Evolutionary conservation across 2,113 vertebrate species (phyloP).

Genomic region (Bagarius yarrelli): DNA sequence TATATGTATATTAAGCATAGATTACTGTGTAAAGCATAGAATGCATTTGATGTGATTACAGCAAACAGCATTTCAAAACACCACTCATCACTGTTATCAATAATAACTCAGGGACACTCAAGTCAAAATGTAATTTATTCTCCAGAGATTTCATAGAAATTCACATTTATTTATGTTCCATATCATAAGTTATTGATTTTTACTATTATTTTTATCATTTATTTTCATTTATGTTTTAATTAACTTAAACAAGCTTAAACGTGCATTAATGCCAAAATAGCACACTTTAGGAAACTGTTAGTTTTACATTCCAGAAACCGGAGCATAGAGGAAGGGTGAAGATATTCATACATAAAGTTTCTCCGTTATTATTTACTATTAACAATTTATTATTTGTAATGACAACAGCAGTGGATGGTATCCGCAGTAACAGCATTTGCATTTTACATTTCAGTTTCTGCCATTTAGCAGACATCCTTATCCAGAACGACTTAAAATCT

Average conservation of each 20-base stretch:
- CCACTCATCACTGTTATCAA: conserved; percentile 69
- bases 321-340: neutral
- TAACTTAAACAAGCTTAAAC: neutral
- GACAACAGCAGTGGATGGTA: neutral
- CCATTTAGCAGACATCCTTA: too few species aligned
- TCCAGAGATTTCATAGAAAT: too few species aligned
- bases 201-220: too few species aligned
- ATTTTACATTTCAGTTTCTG: too few species aligned
- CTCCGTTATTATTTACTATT: neutral
- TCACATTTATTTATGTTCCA: too few species aligned
- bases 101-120: conserved; percentile 63
- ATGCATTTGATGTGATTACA: conserved; percentile 25
- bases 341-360: neutral
- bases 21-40: neutral
- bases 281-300: neutral
- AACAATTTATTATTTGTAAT: neutral
- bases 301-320: neutral
- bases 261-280: neutral
- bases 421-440: too few species aligned
- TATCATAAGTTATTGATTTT: too few species aligned
- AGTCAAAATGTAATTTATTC: conserved; percentile 48
- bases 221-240: neutral
- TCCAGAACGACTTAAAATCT: too few species aligned
- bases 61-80: conserved; percentile 53
- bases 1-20: too few species aligned